Evolutionary conservation across 2,797 vertebrate species (phyloP).

Genomic region (Mycteria americana): DNA sequence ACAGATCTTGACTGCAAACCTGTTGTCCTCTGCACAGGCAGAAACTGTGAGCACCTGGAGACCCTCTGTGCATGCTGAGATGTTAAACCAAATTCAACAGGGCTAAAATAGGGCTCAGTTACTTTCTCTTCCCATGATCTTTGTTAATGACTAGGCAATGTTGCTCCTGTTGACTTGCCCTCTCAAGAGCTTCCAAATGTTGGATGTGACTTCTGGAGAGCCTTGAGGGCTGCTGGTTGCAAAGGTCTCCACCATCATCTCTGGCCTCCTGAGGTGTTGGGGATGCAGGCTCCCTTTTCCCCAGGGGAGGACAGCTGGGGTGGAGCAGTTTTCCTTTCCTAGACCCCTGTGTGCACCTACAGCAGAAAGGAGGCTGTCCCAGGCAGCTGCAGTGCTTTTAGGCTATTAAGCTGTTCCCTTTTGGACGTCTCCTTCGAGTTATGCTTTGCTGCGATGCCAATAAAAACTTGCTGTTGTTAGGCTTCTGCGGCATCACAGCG

Average conservation of each 20-base stretch:
- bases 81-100: not conserved
- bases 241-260: not conserved
- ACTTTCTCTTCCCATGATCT: not conserved
- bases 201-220: not conserved
- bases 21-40: not conserved
- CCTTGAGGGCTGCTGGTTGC: not conserved
- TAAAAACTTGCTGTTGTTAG: not conserved
- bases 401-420: not conserved
- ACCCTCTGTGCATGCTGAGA: not conserved
- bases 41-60: not conserved
- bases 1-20: not conserved
- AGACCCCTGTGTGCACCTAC: not conserved
- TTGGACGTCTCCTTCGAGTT: not conserved
- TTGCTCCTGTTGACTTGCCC: not conserved
- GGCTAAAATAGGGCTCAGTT: not conserved
- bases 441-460: constrained; percentile 24
- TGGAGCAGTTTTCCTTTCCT: not conserved
- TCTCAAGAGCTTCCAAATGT: not conserved
- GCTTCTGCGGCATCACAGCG: not conserved
- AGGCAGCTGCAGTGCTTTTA: not conserved
- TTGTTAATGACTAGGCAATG: not conserved
- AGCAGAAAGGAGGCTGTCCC: not conserved
- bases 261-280: not conserved
- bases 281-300: not conserved
- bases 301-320: rapidly evolving